These are phyloP conservation scores for Eristalis tenax DNA, from an alignment of 2,888 invertebrate species.

Conservation along the genomic window DNA sequence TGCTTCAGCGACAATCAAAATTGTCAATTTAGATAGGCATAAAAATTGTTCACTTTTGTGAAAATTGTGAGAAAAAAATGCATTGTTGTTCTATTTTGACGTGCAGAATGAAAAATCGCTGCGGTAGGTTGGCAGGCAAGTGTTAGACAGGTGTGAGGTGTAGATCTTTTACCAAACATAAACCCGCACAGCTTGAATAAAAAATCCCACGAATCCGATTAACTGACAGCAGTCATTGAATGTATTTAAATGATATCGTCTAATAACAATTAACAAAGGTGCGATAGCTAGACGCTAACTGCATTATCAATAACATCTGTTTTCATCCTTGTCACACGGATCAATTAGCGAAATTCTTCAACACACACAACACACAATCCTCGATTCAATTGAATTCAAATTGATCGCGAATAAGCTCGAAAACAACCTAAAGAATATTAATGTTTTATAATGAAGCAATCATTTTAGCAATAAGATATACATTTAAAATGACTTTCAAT, in stretches of 20 bases:
- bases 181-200: not conserved
- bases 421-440: constrained; percentile 65
- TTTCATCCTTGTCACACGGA: constrained; percentile 45
- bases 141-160: not conserved
- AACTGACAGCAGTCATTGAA: no score
- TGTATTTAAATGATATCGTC: not conserved
- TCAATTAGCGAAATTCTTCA: constrained; percentile 60
- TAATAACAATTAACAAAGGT: constrained; percentile 41
- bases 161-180: not conserved
- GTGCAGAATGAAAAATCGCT: not conserved
- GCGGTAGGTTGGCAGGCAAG: not conserved
- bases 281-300: not conserved
- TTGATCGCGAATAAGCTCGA: constrained; percentile 25
- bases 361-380: constrained; percentile 28
- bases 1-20: constrained; percentile 1
- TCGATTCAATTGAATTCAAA: constrained; percentile 59
- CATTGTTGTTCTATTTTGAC: not conserved
- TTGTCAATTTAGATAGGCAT: constrained; percentile 34
- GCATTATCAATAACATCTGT: not conserved
- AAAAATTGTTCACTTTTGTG: constrained; percentile 6
- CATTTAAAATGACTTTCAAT: constrained; percentile 44
- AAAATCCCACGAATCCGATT: not conserved
- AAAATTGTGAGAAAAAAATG: not conserved
- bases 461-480: constrained; percentile 26
- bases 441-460: constrained; percentile 65